Conservation (phyloP, 2,888 invertebrate species). For the Dermolepida albohirtum region DNA sequence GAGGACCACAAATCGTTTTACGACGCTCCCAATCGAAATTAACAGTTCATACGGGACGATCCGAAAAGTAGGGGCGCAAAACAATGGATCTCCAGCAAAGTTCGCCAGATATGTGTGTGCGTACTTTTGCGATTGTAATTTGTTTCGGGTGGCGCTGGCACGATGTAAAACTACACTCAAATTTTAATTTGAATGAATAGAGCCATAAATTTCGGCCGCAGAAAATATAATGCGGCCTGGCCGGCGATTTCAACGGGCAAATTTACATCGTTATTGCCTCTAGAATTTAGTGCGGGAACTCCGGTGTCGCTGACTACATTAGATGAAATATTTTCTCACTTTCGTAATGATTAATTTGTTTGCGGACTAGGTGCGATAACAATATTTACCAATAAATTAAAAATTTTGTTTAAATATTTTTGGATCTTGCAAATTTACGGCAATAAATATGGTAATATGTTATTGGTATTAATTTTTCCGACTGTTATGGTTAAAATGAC, state of each 20-base stretch:
- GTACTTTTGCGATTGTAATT: conserved; percentile 52
- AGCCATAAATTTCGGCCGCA: conserved; percentile 60
- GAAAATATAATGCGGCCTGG: conserved; percentile 62
- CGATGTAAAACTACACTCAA: conserved; percentile 61
- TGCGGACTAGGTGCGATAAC: conserved; percentile 11
- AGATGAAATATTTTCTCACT: conserved; percentile 42
- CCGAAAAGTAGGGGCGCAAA: conserved; percentile 48
- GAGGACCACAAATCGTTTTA: conserved; percentile 40
- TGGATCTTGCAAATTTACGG: too few relatives aligned
- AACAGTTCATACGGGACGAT: conserved; percentile 37
- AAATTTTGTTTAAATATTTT: not conserved
- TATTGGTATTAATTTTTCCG: too few relatives aligned
- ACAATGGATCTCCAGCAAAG: conserved; percentile 58
- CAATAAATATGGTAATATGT: too few relatives aligned
- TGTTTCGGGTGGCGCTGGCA: conserved; percentile 50
- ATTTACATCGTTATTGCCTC: conserved; percentile 66
- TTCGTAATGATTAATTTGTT: conserved; percentile 32
- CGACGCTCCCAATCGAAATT: conserved; percentile 37
- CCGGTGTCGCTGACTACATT: conserved; percentile 40
- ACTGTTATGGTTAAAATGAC: too few relatives aligned
- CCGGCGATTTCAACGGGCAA: conserved; percentile 62
- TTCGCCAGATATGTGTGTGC: conserved; percentile 46
- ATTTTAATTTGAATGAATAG: conserved; percentile 64
- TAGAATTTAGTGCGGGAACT: conserved; percentile 60
- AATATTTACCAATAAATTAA: conserved; percentile 23